phyloP scores from a whole-genome alignment of 2,797 vertebrate species.

The Phyllotis vaccarum region DNA sequence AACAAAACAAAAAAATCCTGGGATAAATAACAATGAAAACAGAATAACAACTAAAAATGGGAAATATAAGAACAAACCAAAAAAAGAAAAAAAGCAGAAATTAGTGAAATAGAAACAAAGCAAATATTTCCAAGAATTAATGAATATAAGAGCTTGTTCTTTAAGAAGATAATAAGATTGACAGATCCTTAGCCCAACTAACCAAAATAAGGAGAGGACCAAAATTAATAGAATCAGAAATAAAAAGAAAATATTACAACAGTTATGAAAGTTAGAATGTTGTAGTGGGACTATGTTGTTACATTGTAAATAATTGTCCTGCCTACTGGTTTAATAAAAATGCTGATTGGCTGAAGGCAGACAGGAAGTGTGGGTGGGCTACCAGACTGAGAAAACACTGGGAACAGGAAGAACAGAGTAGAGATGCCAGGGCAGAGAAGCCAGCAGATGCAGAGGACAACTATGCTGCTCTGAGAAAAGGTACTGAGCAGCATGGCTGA shows the following conservation, averaged over 20 bases:
- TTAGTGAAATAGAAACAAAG: background rate
- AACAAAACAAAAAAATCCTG: background rate
- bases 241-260: background rate
- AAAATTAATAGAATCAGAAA: background rate
- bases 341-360: no score
- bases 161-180: background rate
- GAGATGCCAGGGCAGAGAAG: no score
- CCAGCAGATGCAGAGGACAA: no score
- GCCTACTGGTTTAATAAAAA: no score
- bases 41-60: background rate
- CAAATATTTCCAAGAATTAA: background rate
- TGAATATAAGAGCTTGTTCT: background rate
- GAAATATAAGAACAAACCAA: background rate
- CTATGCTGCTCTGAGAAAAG: no score
- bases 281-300: no score
- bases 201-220: background rate
- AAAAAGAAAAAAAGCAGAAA: background rate
- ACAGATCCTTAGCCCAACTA: background rate
- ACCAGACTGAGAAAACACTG: no score
- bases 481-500: no score
- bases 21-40: background rate
- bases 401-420: no score
- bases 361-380: no score
- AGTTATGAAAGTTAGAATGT: background rate
- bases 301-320: no score